Evolutionary conservation across 1,140 invertebrate species (phyloP).

Genomic region (Hycleus cichorii): DNA sequence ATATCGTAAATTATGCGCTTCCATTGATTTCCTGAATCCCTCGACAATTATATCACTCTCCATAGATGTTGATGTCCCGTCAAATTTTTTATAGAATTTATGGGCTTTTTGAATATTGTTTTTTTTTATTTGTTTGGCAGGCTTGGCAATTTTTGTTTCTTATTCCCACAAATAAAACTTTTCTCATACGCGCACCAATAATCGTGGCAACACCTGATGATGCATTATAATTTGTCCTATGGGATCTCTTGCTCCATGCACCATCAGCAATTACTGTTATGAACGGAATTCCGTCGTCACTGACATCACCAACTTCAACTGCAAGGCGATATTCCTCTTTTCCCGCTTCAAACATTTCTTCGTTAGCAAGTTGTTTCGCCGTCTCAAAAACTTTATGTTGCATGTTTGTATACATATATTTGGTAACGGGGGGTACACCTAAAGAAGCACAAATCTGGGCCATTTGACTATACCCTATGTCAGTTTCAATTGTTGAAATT

Average conservation of each 20-base stretch:
- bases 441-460: no score
- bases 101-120: background rate
- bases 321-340: slow-evolving; percentile 17
- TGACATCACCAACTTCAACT: slow-evolving; percentile 12
- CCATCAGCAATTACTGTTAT: slow-evolving; percentile 31
- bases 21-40: background rate
- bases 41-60: background rate
- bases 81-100: background rate
- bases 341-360: background rate
- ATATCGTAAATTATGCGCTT: no score
- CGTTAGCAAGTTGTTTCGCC: no score
- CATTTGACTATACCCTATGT: no score
- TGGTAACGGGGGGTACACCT: no score
- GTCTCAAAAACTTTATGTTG: no score
- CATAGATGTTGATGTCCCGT: background rate
- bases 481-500: no score
- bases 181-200: slow-evolving; percentile 31
- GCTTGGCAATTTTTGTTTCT: slow-evolving; percentile 34
- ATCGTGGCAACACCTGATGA: slow-evolving; percentile 30
- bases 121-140: slow-evolving; percentile 31
- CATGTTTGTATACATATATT: no score
- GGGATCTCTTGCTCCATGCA: slow-evolving; percentile 27
- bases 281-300: slow-evolving; percentile 19
- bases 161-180: slow-evolving; percentile 34
- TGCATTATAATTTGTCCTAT: slow-evolving; percentile 25